A percentile compares a stretch with the other conserved stretches of the same genome.
Evolutionary conservation across 2,797 vertebrate genomes (phyloP).

Genomic region (Siniperca undulata): DNA sequence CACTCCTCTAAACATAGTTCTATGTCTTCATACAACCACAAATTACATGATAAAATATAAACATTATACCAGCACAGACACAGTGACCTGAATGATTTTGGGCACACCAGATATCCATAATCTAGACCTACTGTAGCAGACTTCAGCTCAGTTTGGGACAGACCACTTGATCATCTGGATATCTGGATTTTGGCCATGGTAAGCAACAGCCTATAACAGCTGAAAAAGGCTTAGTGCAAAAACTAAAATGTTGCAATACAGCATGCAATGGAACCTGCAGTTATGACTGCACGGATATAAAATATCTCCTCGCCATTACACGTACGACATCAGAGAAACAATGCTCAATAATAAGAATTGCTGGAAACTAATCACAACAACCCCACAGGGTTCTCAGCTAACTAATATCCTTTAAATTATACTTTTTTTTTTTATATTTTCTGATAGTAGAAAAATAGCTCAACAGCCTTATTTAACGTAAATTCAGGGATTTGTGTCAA

Average conservation of each 20-base stretch:
- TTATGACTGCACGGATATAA: conserved; percentile 66
- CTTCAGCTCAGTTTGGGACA: conserved; percentile 47
- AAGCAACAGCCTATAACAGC: conserved; percentile 83
- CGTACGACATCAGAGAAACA: conserved; percentile 68
- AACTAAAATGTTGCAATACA: conserved; percentile 79
- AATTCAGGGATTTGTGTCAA: conserved; percentile 68
- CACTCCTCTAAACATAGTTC: conserved; percentile 69
- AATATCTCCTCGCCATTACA: conserved; percentile 69
- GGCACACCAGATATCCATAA: conserved; percentile 77
- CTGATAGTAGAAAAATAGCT: conserved; percentile 83
- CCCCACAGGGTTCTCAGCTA: conserved; percentile 66
- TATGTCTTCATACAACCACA: conserved; percentile 73
- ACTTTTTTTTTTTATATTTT: conserved; percentile 63
- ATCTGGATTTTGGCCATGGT: conserved; percentile 76
- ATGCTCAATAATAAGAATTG: conserved; percentile 60
- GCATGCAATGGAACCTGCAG: conserved; percentile 79
- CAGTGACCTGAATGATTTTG: conserved; percentile 84
- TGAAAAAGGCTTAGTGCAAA: conserved; percentile 83
- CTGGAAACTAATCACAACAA: conserved; percentile 70
- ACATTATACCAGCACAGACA: conserved; percentile 77
- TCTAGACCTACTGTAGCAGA: conserved; percentile 42
- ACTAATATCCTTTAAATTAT: conserved; percentile 71
- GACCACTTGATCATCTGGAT: conserved; percentile 53
- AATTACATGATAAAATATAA: conserved; percentile 72
- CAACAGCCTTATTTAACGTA: conserved; percentile 66